Base-by-base conservation (phyloP, 2,797 vertebrate genomes). In the Poliocrania exsul region DNA sequence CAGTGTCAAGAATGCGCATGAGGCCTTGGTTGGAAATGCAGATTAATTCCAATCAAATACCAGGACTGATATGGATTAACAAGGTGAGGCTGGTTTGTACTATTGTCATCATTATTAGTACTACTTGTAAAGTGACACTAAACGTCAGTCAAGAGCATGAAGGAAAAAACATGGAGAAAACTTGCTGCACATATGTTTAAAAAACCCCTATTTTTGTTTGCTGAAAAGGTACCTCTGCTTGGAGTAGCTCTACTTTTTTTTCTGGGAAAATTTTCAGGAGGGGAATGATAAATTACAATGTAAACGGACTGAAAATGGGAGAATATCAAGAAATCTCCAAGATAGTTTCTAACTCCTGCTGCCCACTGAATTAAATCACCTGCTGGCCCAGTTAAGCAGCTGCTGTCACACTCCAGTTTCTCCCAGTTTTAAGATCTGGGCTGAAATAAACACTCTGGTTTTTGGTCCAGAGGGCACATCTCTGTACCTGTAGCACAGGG, bases 21-120 rank as follows among this genome's bases (percentile, higher is more conserved):
- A 98, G 98, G 86, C 98, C 98, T 58, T 98, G 98, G 98, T 14
- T 98, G 81, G 98, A 98, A 95, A 92, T 97, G 96, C 98, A 98
- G 92, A 98, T 98, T 91, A 94, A 98, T 86, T 98, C 98, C 66
- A 98, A 98, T 51, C 86, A 96, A 87, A 98, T 98, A 66, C 98
- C 98, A 10, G 98, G 98, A n/a, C 95, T 98, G 91, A 86, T 19
- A 40, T 98, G 98, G 98, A 93, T 98, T 90, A 98, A 98, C 95
- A 98, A 98, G 98, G 98, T 98, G 95, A 96, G 95, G 70, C 61
- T 21, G 4, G 24, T 33, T 66, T 46, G 4, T 54, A 4, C 10
- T 33, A 0, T 25, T 26, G 8, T 31, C 11, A 15, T 37, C 4
- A 3, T 38, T 38, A 5, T 8, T 61, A 17, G 14, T 38, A 14